phyloP scores from a whole-genome alignment of 2,797 vertebrate genomes.

The Sphaeramia orbicularis region DNA sequence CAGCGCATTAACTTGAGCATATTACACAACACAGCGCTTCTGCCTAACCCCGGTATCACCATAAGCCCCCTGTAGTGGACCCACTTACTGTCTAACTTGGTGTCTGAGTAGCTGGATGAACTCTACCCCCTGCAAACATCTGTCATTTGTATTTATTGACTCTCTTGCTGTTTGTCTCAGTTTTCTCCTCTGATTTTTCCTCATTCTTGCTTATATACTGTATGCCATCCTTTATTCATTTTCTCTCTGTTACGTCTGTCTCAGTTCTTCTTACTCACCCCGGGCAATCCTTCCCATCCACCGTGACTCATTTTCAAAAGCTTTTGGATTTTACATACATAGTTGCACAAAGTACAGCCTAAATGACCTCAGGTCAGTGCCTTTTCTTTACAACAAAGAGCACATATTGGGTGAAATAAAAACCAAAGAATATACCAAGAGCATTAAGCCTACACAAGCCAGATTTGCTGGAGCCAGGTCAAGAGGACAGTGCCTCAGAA shows the following conservation, averaged over 20 bases:
- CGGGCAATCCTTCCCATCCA: conserved; percentile 48
- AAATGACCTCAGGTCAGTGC: conserved; percentile 23
- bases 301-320: conserved; percentile 63
- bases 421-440: conserved; percentile 32
- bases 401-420: conserved; percentile 24
- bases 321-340: conserved; percentile 50
- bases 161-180: conserved; percentile 27
- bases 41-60: conserved; percentile 65
- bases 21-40: conserved; percentile 69
- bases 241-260: conserved; percentile 44
- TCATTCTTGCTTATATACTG: conserved; percentile 29
- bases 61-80: conserved; percentile 63
- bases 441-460: conserved; percentile 32
- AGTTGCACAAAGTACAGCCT: conserved; percentile 40
- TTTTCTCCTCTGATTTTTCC: conserved; percentile 2
- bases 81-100: conserved; percentile 51
- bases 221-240: conserved; percentile 43
- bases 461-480: conserved; percentile 56
- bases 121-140: conserved; percentile 25
- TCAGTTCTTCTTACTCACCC: conserved; percentile 54
- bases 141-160: conserved; percentile 49
- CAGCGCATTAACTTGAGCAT: conserved; percentile 74
- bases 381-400: conserved; percentile 23
- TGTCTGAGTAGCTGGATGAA: conserved; percentile 41
- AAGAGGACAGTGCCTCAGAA: conserved; percentile 36